A percentile compares a stretch with the other conserved stretches of the same genome.
These are phyloP conservation scores for Euura saliciscinereae DNA, from an alignment of 1,140 invertebrate genomes.

Conservation along the genomic window DNA sequence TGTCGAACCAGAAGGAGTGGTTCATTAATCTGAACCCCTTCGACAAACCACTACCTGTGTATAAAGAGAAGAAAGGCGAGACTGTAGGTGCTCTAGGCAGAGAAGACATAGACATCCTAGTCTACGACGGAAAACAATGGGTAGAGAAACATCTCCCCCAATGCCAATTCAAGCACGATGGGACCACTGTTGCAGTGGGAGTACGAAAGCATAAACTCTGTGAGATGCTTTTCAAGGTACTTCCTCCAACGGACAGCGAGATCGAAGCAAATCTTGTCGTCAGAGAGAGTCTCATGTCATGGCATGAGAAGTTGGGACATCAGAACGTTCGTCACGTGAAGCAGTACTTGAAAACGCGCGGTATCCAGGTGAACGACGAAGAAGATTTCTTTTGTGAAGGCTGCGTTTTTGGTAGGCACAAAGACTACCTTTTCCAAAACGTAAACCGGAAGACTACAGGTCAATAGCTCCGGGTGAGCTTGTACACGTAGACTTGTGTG, in stretches of 20 bases:
- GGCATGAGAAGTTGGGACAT: constrained; percentile 52
- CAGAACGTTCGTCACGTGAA: constrained; percentile 48
- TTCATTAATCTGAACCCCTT: constrained; percentile 22
- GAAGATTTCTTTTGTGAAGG: constrained; percentile 30
- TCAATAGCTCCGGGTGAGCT: constrained; percentile 41
- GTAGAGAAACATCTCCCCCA: constrained; percentile 37
- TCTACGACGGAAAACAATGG: constrained; percentile 31
- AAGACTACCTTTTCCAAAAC: constrained; percentile 34
- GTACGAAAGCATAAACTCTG: constrained; percentile 22
- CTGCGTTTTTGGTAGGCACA: constrained; percentile 36
- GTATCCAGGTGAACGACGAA: constrained; percentile 31
- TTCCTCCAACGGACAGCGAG: neutral
- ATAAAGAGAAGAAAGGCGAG: constrained; percentile 28
- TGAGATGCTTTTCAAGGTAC: constrained; percentile 26
- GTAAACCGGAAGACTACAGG: constrained; percentile 26
- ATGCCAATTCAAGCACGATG: constrained; percentile 20
- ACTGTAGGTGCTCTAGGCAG: constrained; percentile 29
- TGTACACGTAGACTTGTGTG: constrained; percentile 55
- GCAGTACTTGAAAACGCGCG: constrained; percentile 35
- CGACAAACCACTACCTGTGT: constrained; percentile 15
- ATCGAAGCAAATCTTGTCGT: neutral
- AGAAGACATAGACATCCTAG: constrained; percentile 38
- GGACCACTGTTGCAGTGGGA: constrained; percentile 24
- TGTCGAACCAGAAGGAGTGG: constrained; percentile 27
- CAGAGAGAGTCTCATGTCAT: constrained; percentile 33